Percentiles rank a stretch among this genome's conserved stretches.
Conservation (phyloP, 2,797 vertebrate species). For the Holocentrus rufus region DNA sequence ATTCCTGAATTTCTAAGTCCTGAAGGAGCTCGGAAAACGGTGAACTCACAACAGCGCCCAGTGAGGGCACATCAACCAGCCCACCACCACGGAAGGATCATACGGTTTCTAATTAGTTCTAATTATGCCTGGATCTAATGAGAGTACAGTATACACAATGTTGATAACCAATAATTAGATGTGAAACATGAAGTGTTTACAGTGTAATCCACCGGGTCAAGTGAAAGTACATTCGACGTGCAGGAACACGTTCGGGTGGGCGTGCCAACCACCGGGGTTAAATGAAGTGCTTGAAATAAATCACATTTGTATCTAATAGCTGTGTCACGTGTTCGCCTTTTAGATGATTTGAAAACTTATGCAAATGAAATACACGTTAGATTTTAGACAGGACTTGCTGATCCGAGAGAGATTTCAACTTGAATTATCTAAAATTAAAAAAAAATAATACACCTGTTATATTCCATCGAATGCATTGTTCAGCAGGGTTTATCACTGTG, state of each 20-base stretch:
- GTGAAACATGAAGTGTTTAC: slow-evolving; percentile 33
- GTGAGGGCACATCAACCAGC: slow-evolving; percentile 15
- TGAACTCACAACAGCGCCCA: background rate
- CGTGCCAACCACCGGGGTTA: slow-evolving; percentile 3
- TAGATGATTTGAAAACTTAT: background rate
- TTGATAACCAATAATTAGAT: slow-evolving; percentile 55
- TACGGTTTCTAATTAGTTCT: slow-evolving; percentile 42
- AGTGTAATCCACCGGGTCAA: slow-evolving; percentile 44
- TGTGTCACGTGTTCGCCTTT: background rate
- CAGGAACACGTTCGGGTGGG: background rate
- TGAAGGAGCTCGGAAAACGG: background rate
- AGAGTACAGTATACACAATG: slow-evolving; percentile 22
- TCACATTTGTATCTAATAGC: slow-evolving; percentile 9
- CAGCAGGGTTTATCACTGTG: too few species aligned
- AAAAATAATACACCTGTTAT: too few species aligned
- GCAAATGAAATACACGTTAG: background rate
- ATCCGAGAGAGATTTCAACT: background rate
- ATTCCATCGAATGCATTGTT: too few species aligned
- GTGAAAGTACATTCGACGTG: slow-evolving; percentile 6
- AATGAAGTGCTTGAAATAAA: slow-evolving; percentile 29
- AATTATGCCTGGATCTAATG: slow-evolving; percentile 44
- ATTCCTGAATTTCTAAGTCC: background rate
- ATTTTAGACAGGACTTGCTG: background rate
- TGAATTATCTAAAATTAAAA: too few species aligned
- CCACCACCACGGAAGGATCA: background rate